phyloP scores from a whole-genome alignment of 2,113 vertebrate species.

The Haemorhous mexicanus region DNA sequence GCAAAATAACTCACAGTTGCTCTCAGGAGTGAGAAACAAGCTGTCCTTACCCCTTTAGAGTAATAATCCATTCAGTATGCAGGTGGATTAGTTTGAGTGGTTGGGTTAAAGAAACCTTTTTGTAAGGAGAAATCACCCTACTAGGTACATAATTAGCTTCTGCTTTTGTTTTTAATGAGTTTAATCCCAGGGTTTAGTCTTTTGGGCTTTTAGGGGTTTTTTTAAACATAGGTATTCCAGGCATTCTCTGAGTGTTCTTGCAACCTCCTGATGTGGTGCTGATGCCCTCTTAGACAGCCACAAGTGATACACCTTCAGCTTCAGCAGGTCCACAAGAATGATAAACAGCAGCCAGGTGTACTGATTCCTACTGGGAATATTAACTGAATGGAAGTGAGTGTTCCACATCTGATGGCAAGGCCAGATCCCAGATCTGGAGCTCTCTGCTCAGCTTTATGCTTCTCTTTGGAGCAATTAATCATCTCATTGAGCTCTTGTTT shows the following conservation, averaged over 20 bases:
- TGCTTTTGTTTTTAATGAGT: constrained; percentile 4
- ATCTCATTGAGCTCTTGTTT: neutral
- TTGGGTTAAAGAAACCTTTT: neutral
- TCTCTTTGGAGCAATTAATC: neutral
- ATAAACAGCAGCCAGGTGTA: neutral
- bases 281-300: neutral
- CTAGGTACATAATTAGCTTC: neutral
- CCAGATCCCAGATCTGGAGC: neutral
- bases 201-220: neutral
- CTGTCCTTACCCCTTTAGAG: neutral
- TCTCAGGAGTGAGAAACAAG: neutral
- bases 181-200: neutral
- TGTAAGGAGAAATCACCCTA: neutral
- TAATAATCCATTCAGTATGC: neutral
- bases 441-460: neutral
- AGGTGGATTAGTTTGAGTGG: neutral
- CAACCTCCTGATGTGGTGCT: neutral
- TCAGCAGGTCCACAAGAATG: neutral
- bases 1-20: neutral
- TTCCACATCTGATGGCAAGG: neutral
- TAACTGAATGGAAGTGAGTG: neutral
- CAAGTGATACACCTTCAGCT: neutral
- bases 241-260: neutral
- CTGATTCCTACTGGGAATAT: neutral
- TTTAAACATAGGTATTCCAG: fast-evolving